Conservation (phyloP, 2,113 vertebrate genomes). For the Spizaetus ornatus region DNA sequence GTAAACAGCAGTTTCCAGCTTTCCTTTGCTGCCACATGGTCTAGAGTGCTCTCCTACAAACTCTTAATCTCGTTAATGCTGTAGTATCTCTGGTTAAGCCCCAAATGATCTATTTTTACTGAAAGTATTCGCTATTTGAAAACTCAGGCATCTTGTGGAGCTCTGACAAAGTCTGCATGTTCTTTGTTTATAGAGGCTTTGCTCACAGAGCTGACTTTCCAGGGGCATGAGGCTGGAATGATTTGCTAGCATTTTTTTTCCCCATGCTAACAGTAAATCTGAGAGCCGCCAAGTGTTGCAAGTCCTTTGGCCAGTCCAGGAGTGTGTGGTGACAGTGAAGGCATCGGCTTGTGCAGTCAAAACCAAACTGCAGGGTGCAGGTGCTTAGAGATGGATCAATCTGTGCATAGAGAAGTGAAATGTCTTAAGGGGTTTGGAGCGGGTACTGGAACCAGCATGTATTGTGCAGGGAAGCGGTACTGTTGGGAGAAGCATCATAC, state of each 20-base stretch:
- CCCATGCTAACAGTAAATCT: background rate
- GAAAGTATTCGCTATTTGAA: background rate
- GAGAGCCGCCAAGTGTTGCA: background rate
- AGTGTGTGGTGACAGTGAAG: background rate
- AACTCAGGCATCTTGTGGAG: background rate
- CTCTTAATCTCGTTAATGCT: background rate
- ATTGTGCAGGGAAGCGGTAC: background rate
- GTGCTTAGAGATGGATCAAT: background rate
- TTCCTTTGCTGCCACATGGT: background rate
- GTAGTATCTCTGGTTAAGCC: constrained; percentile 9
- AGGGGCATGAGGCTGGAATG: background rate
- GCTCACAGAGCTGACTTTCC: background rate
- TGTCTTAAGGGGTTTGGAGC: background rate
- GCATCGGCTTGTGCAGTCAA: background rate
- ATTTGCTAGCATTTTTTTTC: background rate
- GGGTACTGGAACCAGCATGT: background rate
- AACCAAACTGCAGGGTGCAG: background rate
- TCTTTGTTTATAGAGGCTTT: background rate
- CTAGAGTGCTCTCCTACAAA: background rate
- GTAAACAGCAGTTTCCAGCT: background rate
- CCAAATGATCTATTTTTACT: background rate
- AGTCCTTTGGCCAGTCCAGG: background rate
- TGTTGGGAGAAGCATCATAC: background rate
- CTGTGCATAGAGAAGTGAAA: background rate
- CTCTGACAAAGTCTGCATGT: background rate